Conservation (phyloP, 2,113 vertebrate genomes). For the Spermophilus dauricus region DNA sequence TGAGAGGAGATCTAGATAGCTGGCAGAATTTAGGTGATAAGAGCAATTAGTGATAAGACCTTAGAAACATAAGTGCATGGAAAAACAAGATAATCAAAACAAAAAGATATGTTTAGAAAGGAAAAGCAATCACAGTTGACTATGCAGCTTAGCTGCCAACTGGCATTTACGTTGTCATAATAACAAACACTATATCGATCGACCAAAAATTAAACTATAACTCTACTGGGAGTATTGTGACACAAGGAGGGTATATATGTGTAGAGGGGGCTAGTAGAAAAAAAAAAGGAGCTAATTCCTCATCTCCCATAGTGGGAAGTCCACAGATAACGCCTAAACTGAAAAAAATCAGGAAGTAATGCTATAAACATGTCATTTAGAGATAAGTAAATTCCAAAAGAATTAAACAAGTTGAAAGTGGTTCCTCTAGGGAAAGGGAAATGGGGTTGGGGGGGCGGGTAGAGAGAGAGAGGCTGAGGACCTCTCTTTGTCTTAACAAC, state of each 20-base stretch:
- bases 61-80: background rate
- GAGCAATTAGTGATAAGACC: background rate
- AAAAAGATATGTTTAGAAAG: background rate
- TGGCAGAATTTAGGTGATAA: background rate
- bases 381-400: constrained; percentile 64
- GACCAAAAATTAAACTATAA: background rate
- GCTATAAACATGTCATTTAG: constrained; percentile 43
- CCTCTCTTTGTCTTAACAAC: background rate
- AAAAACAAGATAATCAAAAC: constrained; percentile 18
- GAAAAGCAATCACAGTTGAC: background rate
- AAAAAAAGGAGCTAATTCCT: background rate
- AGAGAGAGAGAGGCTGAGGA: background rate
- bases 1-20: background rate
- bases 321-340: constrained; percentile 20
- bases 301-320: background rate
- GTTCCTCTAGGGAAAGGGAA: constrained; percentile 42
- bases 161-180: no score
- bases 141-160: background rate
- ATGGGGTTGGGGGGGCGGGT: background rate
- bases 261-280: background rate
- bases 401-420: constrained; percentile 28
- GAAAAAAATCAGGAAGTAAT: constrained; percentile 63
- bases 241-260: fast-evolving
- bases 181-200: background rate
- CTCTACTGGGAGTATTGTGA: no score